phyloP scores from a whole-genome alignment of 2,113 vertebrate genomes.

The Trochalopteron elliotii region DNA sequence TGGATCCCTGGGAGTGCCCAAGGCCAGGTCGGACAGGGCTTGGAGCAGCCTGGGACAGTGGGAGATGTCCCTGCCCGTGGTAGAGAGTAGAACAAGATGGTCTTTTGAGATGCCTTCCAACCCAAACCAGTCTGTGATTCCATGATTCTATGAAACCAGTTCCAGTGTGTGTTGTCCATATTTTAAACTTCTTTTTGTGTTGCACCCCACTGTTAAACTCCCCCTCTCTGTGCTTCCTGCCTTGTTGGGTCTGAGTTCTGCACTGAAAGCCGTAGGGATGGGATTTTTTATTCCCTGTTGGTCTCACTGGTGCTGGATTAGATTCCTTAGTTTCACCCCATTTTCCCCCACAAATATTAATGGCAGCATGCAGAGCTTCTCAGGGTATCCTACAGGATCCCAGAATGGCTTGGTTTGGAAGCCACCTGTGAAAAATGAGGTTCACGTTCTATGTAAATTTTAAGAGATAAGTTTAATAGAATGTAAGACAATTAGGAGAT shows the following conservation, averaged over 20 bases:
- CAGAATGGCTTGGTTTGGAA: neutral
- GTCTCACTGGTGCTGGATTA: neutral
- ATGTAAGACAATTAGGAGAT: too few species aligned
- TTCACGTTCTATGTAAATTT: too few species aligned
- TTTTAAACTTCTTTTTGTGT: neutral
- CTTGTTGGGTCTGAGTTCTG: neutral
- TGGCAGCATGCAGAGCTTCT: neutral
- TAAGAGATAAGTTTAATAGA: too few species aligned
- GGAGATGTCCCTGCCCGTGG: neutral
- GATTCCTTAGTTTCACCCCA: too few species aligned
- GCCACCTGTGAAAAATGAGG: too few species aligned
- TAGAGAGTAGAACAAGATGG: fast-evolving
- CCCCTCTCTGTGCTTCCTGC: neutral
- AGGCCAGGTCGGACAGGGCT: fast-evolving
- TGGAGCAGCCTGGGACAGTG: fast-evolving
- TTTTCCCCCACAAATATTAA: fast-evolving
- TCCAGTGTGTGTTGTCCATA: fast-evolving
- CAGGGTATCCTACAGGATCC: fast-evolving
- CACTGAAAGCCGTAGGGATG: neutral
- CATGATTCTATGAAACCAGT: neutral
- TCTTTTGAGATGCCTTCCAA: neutral
- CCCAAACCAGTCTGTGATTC: neutral
- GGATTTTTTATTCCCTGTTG: neutral
- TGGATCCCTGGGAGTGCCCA: neutral
- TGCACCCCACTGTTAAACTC: neutral